These are phyloP conservation scores for Lumbricus terrestris DNA, from an alignment of 2,888 invertebrate species.

Conservation along the genomic window DNA sequence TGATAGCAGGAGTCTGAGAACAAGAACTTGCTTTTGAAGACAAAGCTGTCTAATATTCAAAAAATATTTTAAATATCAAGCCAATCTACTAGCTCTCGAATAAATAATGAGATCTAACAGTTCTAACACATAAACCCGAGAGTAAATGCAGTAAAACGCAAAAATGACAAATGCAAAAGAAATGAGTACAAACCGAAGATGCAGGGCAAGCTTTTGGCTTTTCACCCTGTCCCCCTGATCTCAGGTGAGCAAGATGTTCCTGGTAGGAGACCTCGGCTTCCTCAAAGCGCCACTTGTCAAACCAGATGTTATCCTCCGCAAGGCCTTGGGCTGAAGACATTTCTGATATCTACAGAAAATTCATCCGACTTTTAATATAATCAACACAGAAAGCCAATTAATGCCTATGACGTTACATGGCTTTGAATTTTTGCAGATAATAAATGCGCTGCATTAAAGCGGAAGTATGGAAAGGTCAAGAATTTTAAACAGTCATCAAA, in stretches of 20 bases:
- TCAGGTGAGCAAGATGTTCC: conserved; percentile 25
- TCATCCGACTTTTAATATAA: background rate
- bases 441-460: no score
- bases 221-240: background rate
- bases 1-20: background rate
- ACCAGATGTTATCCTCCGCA: conserved; percentile 30
- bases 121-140: background rate
- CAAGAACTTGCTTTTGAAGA: background rate
- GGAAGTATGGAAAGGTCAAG: no score
- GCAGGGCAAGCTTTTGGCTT: background rate
- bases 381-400: background rate
- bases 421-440: background rate
- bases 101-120: background rate
- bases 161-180: background rate
- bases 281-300: conserved; percentile 33
- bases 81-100: no score
- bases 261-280: conserved; percentile 34
- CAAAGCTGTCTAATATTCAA: background rate
- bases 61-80: no score
- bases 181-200: background rate
- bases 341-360: background rate
- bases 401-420: background rate
- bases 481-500: no score
- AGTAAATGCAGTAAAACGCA: background rate
- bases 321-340: background rate